Evolutionary conservation across 2,113 vertebrate genomes (phyloP), one percentile per base, ranked within the genome.

Genomic region (Ia io): DNA sequence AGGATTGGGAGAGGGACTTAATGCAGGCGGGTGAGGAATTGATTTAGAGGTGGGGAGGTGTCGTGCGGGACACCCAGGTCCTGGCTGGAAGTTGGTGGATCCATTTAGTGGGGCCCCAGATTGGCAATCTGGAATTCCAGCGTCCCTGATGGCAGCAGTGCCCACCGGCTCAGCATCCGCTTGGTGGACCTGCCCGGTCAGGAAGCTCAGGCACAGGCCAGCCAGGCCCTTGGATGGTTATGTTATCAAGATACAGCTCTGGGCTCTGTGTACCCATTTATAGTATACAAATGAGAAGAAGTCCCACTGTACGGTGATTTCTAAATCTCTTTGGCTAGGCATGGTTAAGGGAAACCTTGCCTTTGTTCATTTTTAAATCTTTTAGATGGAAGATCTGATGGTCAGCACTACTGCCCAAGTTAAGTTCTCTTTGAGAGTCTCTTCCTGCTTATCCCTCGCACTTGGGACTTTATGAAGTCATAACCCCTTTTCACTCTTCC

Each of bases 361-460:
- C 25, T 63, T 80, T 51, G n/a, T 70, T 79, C 47, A 49, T 32
- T 77, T 88, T 65, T 71, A 53, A 82, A 85, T 30, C 49, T 73
- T 35, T 88, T n/a, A 71, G n/a, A 35, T 49, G 37, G 35, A 47
- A 44, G 67, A 80, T 56, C 32, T 53, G 37, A 69, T 32, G 69
- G 23, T 82, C 70, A 59, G 20, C 9, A 73, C 25, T 49, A 25
- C 25, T 28, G 65, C 44, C 53, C 40, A 32, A 83, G 35, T 79
- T 82, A 59, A 37, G 32, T 61, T 37, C 37, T 63, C 65, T 61
- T 84, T 22, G 59, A 65, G 44, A 92, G n/a, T 4, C 2, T 30
- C 51, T 79, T 83, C 37, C 70, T 70, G 32, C 23, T 70, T 44
- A 35, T 49, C 30, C 20, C 17, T 78, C 30, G 49, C 40, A 42